A percentile compares a stretch with the other conserved stretches of the same genome.
Evolutionary conservation across 1,140 invertebrate species (phyloP).

Genomic region (Fragariocoptes setiger): DNA sequence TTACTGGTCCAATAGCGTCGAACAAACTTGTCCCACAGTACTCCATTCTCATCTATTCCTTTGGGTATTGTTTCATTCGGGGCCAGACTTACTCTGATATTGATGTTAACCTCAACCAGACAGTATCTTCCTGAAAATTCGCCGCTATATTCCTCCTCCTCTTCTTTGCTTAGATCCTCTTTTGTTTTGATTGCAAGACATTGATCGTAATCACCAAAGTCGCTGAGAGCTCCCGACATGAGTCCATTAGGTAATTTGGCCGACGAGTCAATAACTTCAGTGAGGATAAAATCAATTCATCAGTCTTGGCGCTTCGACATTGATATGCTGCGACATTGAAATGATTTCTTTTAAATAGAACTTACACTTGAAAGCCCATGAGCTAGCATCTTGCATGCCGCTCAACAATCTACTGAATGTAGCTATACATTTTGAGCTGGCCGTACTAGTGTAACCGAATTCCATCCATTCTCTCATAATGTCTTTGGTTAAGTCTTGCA

Average conservation of each 20-base stretch:
- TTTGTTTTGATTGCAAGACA: slow-evolving; percentile 9
- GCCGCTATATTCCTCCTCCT: background rate
- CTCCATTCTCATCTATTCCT: background rate
- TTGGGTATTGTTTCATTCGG: background rate
- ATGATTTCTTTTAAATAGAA: too few species aligned
- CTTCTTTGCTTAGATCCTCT: background rate
- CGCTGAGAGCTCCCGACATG: slow-evolving; percentile 11
- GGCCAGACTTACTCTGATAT: background rate
- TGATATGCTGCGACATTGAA: too few species aligned
- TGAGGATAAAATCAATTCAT: too few species aligned
- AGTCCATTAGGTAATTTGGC: slow-evolving; percentile 13
- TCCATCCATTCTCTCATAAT: too few species aligned
- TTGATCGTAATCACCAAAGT: slow-evolving; percentile 14
- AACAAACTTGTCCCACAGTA: background rate
- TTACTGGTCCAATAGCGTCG: background rate
- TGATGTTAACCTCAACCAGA: background rate
- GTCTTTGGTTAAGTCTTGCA: too few species aligned
- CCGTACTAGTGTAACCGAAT: too few species aligned
- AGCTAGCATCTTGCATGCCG: too few species aligned
- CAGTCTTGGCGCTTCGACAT: too few species aligned
- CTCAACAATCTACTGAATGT: too few species aligned
- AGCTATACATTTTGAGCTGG: too few species aligned
- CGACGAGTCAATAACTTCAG: slow-evolving; percentile 13
- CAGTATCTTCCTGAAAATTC: background rate
- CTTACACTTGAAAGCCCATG: too few species aligned